Base-by-base conservation (phyloP, 92 coral and sea anemone species). In the Paragorgia papillata region DNA sequence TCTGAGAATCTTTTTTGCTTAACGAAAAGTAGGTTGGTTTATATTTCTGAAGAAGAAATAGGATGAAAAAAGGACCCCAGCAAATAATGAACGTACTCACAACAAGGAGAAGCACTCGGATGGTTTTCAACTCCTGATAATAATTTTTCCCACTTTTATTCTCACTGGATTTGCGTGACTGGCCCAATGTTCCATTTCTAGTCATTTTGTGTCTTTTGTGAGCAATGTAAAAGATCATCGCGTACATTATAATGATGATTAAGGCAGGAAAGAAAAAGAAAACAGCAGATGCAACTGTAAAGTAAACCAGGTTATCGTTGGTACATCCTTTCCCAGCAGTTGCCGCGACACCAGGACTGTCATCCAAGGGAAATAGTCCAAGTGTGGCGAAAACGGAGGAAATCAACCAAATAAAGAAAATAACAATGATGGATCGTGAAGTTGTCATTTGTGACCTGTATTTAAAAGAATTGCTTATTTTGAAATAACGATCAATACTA, bases 21-120 rank as follows among this genome's bases (percentile, higher is more conserved):
- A 70, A 70, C 33, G 62, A 56, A 1, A 70, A 0, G 33, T 70
- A 28, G 12, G 51, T 2, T 9, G 19, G 34, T 9, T 88, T 64
- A 76, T 94, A 92, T 6, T 22, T 22, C 68, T 84, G 88, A 10
- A 85, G 68, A 12, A 92, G 84, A 71, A 88, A 89, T 32, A 86
- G 54, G 44, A 91, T 71, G 76, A 94, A 94, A 58, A 87, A 91
- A 19, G 98, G 98, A 15, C 80, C 87, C 98, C 98, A 94, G 43
- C 98, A 94, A 0, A 94, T 51, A 22, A 92, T 89, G 58, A 94
- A 94, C 19, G 98, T 87, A 22, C 90, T 86, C 27, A 94, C 81
- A 9, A 94, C 98, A 0, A 94, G 80, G 0, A 95, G 88, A 0
- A 94, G 77, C 37, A 96, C 89, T 43, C 92, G 89, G 30, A 96